These are phyloP conservation scores for Crotophaga sulcirostris DNA, from an alignment of 2,113 vertebrate species.

Conservation along the genomic window DNA sequence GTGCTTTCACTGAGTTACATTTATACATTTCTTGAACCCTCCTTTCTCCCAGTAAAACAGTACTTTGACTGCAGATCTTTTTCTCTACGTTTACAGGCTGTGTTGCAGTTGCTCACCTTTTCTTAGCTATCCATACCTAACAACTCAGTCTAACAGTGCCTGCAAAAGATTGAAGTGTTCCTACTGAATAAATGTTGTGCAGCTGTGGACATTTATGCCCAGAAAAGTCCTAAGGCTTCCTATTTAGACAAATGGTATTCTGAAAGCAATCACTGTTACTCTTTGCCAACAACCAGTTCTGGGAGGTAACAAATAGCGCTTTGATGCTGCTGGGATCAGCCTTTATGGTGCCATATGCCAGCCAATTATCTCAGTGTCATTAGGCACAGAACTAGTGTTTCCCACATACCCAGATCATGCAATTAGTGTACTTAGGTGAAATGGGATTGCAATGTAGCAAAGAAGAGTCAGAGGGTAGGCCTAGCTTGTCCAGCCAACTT, in stretches of 20 bases:
- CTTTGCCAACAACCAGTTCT: slow-evolving; percentile 10
- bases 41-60: neutral
- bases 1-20: neutral
- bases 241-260: slow-evolving; percentile 18
- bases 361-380: slow-evolving; percentile 26
- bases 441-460: neutral
- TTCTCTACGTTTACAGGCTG: neutral
- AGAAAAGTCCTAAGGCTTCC: neutral
- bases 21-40: neutral
- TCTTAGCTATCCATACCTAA: neutral
- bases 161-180: neutral
- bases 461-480: neutral
- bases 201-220: neutral
- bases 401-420: neutral
- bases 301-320: neutral
- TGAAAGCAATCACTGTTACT: neutral
- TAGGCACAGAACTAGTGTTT: slow-evolving; percentile 30
- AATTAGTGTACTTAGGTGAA: slow-evolving; percentile 23
- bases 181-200: neutral
- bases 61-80: neutral
- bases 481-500: neutral
- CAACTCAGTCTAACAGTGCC: neutral
- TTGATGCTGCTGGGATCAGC: neutral
- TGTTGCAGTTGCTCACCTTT: neutral
- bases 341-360: slow-evolving; percentile 25